These are phyloP conservation scores for Coregonus suidteri DNA, from an alignment of 2,797 vertebrate genomes.

Conservation along the genomic window DNA sequence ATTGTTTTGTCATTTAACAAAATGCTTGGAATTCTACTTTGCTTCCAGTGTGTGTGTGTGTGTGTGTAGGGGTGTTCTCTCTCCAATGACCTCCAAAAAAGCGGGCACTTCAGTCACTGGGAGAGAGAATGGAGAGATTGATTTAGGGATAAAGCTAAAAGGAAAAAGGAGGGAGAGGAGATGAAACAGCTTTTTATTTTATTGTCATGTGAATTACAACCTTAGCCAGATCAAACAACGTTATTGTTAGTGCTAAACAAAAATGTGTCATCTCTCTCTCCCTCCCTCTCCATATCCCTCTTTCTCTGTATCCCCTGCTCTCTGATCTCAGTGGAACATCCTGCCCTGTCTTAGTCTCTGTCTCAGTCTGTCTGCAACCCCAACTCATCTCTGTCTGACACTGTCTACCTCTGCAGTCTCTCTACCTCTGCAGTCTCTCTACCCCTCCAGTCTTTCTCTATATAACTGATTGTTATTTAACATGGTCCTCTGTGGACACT, in stretches of 20 bases:
- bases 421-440: not conserved
- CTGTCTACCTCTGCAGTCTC: not conserved
- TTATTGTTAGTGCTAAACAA: slow-evolving; percentile 56
- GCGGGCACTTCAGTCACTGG: slow-evolving; percentile 6
- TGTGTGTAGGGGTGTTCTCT: not conserved
- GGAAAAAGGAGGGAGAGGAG: slow-evolving; percentile 39
- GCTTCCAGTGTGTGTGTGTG: too few relatives aligned
- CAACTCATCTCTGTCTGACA: slow-evolving; percentile 14
- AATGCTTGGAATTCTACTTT: too few relatives aligned
- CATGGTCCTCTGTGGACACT: not conserved
- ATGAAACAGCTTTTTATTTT: slow-evolving; percentile 57
- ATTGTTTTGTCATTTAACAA: too few relatives aligned
- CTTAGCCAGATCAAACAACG: slow-evolving; percentile 60
- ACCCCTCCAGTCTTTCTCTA: not conserved
- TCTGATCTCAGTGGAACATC: slow-evolving; percentile 24
- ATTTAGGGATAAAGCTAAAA: slow-evolving; percentile 50
- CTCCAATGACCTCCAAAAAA: slow-evolving; percentile 24
- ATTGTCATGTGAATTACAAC: slow-evolving; percentile 58
- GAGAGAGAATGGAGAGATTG: slow-evolving; percentile 41
- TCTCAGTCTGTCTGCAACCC: slow-evolving; percentile 28
- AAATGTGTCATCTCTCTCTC: slow-evolving; percentile 52
- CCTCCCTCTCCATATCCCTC: slow-evolving; percentile 32
- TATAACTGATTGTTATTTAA: not conserved
- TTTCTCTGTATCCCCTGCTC: slow-evolving; percentile 48
- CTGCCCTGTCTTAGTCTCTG: slow-evolving; percentile 9